Percentiles rank a stretch among this genome's conserved stretches.
Evolutionary conservation across 2,113 vertebrate species (phyloP).

Genomic region (Phocoena sinus): DNA sequence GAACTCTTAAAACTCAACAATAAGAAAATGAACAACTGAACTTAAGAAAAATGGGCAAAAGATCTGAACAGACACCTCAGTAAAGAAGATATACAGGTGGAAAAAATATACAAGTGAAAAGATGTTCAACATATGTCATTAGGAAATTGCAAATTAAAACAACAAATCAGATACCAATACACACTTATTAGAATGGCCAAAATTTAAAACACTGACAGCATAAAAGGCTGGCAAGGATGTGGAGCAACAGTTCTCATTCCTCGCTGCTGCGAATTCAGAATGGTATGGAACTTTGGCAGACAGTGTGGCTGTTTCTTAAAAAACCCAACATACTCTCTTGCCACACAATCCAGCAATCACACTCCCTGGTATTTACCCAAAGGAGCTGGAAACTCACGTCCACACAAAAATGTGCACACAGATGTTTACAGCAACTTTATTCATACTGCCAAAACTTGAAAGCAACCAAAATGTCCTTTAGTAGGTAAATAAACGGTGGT

Average conservation of each 20-base stretch:
- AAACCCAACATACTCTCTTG: background rate
- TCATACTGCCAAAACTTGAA: background rate
- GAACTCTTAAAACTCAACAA: background rate
- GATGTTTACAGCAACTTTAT: background rate
- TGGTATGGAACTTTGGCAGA: background rate
- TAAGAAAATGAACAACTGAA: background rate
- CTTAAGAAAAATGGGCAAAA: background rate
- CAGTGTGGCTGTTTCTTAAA: background rate
- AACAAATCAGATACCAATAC: background rate
- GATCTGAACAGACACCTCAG: background rate
- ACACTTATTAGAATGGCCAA: background rate
- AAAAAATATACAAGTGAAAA: background rate
- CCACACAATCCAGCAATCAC: background rate
- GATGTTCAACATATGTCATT: background rate
- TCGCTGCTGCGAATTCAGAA: background rate
- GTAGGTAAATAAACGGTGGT: background rate
- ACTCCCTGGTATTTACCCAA: background rate
- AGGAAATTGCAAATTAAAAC: background rate
- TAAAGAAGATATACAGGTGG: background rate
- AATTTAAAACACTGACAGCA: background rate
- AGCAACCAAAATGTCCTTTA: background rate
- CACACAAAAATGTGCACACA: background rate
- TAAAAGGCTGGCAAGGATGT: background rate
- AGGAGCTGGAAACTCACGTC: background rate
- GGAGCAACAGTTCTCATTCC: background rate